Evolutionary conservation across 2,113 vertebrate genomes (phyloP).

Genomic region (Microtus ochrogaster): DNA sequence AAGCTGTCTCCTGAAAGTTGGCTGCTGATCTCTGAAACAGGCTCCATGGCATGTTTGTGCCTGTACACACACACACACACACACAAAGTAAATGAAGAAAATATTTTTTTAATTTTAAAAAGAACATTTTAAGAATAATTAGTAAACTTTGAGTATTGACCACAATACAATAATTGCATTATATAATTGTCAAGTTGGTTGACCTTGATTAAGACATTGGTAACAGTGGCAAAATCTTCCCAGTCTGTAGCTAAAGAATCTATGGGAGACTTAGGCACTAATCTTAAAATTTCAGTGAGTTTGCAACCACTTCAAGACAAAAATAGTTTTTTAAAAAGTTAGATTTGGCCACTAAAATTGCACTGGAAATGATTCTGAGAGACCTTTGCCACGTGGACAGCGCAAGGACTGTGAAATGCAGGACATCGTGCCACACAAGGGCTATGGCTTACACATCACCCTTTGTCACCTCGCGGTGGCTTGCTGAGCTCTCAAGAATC

Average conservation of each 20-base stretch:
- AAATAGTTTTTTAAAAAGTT: neutral
- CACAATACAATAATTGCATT: neutral
- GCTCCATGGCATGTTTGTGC: neutral
- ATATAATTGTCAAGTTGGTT: neutral
- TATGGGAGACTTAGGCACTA: neutral
- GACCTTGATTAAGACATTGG: neutral
- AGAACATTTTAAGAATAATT: neutral
- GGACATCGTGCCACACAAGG: neutral
- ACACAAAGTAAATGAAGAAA: neutral
- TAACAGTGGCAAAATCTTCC: neutral
- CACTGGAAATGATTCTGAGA: neutral
- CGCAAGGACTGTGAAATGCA: neutral
- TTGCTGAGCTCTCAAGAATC: neutral
- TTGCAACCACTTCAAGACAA: neutral
- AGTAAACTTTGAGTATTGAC: neutral
- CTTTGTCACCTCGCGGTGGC: neutral
- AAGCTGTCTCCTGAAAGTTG: neutral
- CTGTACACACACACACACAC: neutral
- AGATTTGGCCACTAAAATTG: slow-evolving; percentile 19
- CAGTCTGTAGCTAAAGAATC: neutral
- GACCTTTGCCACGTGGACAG: neutral
- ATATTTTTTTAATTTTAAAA: neutral
- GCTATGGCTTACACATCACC: neutral
- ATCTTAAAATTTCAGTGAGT: neutral
- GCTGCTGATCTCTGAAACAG: neutral